Evolutionary conservation across 2,888 invertebrate species (phyloP).

Genomic region (Andrena chrysosceles): DNA sequence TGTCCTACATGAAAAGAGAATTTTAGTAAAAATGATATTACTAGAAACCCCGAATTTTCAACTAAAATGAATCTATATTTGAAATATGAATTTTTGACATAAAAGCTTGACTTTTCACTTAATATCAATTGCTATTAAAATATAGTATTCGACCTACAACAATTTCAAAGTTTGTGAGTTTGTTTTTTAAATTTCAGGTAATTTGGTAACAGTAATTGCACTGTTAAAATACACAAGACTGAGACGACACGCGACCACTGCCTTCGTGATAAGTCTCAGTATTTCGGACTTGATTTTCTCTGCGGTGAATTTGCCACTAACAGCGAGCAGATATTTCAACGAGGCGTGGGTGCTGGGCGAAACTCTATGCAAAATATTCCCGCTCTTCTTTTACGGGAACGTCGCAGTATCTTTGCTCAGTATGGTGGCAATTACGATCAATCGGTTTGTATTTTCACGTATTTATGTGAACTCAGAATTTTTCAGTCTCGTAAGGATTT

Average conservation of each 20-base stretch:
- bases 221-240: constrained; percentile 92
- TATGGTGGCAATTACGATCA: constrained; percentile 95
- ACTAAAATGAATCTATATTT: too few relatives aligned
- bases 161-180: background rate
- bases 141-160: background rate
- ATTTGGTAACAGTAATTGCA: constrained; percentile 93
- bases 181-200: constrained; percentile 87
- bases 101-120: too few relatives aligned
- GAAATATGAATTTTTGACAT: too few relatives aligned
- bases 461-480: background rate
- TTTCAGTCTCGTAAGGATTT: background rate
- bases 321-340: constrained; percentile 93
- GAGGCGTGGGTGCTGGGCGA: constrained; percentile 93
- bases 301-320: constrained; percentile 93
- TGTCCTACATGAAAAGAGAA: too few relatives aligned
- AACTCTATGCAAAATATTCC: constrained; percentile 92
- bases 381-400: constrained; percentile 95
- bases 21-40: too few relatives aligned
- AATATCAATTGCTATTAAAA: too few relatives aligned
- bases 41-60: too few relatives aligned
- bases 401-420: constrained; percentile 94
- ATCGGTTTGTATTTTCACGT: constrained; percentile 87
- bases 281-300: constrained; percentile 95
- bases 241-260: constrained; percentile 93
- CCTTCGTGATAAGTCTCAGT: constrained; percentile 94